Percentiles rank a stretch among this genome's conserved stretches.
These are phyloP conservation scores for Microtus ochrogaster DNA, from an alignment of 2,113 vertebrate species.

Conservation along the genomic window DNA sequence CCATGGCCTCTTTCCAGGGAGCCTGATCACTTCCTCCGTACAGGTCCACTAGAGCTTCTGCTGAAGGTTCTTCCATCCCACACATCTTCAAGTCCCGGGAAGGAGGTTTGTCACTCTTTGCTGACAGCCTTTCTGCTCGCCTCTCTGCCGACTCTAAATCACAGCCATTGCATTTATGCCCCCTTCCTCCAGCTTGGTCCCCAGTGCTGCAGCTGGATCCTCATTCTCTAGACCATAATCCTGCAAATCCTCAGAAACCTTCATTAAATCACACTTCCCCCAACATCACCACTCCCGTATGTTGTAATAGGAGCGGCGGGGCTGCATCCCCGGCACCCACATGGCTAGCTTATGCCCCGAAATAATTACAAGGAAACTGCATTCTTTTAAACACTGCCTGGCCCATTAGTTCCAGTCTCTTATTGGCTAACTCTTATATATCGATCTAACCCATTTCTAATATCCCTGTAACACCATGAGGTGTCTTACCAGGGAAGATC, in stretches of 20 bases:
- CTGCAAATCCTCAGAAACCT: conserved; percentile 63
- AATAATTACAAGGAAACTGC: no score
- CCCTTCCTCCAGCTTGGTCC: conserved; percentile 57
- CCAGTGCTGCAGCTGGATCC: conserved; percentile 65
- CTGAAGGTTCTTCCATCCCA: background rate
- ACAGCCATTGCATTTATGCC: conserved; percentile 45
- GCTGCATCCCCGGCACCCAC: no score
- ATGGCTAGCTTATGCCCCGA: no score
- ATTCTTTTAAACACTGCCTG: no score
- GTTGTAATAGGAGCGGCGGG: no score
- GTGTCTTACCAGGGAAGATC: no score
- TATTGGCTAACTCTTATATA: no score
- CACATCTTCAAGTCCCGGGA: background rate
- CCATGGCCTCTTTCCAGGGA: background rate
- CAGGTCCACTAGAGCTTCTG: background rate
- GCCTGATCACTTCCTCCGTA: background rate
- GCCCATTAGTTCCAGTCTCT: no score
- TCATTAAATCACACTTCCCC: conserved; percentile 70
- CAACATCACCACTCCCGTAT: conserved; percentile 58
- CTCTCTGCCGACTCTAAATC: conserved; percentile 51
- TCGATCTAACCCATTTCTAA: no score
- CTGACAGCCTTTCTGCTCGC: background rate
- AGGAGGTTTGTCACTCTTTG: background rate
- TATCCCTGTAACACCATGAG: no score
- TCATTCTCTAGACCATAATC: conserved; percentile 56